phyloP scores from a whole-genome alignment of 1,140 invertebrate species.

The Drosophila setifemur region DNA sequence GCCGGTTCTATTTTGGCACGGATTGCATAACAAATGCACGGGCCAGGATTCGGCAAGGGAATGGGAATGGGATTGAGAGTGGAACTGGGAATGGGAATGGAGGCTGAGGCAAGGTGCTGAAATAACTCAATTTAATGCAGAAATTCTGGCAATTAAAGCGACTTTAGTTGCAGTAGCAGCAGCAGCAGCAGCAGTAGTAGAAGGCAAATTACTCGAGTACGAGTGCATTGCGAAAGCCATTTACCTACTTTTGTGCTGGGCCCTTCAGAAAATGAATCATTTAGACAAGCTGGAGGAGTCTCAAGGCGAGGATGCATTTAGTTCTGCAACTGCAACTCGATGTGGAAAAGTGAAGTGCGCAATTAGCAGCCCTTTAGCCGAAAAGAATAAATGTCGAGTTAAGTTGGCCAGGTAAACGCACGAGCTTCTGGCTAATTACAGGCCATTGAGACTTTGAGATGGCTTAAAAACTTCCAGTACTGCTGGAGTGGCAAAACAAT shows the following conservation, averaged over 20 bases:
- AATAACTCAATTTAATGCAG: conserved; percentile 35
- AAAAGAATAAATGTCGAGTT: conserved; percentile 32
- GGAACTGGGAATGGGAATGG: background rate
- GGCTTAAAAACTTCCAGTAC: conserved; percentile 51
- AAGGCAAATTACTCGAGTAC: background rate
- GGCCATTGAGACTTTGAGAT: conserved; percentile 59
- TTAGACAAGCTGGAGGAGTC: conserved; percentile 23
- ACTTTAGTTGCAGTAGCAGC: background rate
- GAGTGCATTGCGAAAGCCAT: conserved; percentile 3
- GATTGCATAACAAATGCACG: conserved; percentile 60
- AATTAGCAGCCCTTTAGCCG: conserved; percentile 60
- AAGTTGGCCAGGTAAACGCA: conserved; percentile 51
- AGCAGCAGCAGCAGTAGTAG: background rate
- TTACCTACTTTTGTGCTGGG: conserved; percentile 10
- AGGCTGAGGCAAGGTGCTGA: background rate
- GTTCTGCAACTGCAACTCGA: conserved; percentile 34
- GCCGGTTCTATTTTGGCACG: conserved; percentile 57
- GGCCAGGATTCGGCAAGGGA: background rate
- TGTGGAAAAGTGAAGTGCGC: conserved; percentile 60
- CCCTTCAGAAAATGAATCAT: conserved; percentile 33
- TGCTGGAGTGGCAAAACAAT: conserved; percentile 40
- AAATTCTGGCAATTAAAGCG: conserved; percentile 36
- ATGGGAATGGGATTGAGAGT: background rate
- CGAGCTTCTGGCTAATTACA: conserved; percentile 65
- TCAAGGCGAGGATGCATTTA: conserved; percentile 13